Evolutionary conservation across 2,888 invertebrate genomes (phyloP).

Genomic region (Pristionchus exspectatus): DNA sequence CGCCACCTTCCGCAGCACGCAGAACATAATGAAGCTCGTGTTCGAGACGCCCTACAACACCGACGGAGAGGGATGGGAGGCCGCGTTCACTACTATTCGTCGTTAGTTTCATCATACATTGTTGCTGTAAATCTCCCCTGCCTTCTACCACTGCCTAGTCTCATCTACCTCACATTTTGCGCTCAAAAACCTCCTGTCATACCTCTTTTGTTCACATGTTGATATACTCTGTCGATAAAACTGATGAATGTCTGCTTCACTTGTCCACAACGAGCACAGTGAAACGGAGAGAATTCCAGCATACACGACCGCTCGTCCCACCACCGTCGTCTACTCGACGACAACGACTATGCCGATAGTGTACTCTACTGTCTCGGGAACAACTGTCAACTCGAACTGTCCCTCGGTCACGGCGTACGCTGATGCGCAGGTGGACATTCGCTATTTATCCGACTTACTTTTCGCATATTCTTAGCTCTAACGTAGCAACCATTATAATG

Average conservation of each 20-base stretch:
- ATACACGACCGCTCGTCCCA: not conserved
- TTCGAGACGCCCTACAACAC: not conserved
- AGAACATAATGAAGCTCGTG: slow-evolving; percentile 41
- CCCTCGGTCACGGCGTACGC: not conserved
- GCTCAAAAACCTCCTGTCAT: not conserved
- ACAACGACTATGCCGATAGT: not conserved
- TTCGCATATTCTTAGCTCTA: too few species aligned
- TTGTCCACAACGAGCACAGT: not conserved
- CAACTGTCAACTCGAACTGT: not conserved
- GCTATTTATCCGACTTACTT: not conserved
- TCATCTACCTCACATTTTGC: not conserved
- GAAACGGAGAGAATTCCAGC: not conserved
- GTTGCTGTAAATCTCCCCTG: too few species aligned
- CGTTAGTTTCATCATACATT: not conserved
- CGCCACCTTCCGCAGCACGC: not conserved
- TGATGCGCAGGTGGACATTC: not conserved
- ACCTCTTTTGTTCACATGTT: too few species aligned
- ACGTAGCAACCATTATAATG: too few species aligned
- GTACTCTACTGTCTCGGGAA: not conserved
- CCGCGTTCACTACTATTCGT: not conserved
- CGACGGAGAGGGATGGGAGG: slow-evolving; percentile 44
- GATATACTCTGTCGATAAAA: not conserved
- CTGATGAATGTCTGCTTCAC: not conserved
- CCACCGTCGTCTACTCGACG: not conserved
- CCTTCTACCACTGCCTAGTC: too few species aligned